Base-by-base conservation (phyloP, 2,797 vertebrate genomes). In the Scarus forsteni region DNA sequence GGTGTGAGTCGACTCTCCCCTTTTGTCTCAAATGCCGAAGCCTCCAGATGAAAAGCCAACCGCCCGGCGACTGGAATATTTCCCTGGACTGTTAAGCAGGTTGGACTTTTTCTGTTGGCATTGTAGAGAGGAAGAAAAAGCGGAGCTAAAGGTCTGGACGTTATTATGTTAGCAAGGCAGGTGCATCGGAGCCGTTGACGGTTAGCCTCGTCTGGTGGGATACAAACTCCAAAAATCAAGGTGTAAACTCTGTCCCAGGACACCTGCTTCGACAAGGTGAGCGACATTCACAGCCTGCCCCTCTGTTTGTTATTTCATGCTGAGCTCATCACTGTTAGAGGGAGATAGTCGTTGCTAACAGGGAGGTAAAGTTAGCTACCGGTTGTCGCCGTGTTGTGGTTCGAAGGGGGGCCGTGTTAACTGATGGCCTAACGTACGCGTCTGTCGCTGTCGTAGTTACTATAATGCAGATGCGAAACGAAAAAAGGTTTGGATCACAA, bases 151-250 rank as follows among this genome's bases (percentile, higher is more conserved):
- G 46, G 19, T 3, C 2, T 39, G 12, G 11, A 19, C 14, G 66
- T 39, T 45, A 15, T 55, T 62, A 27, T 48, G 76, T 79, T 80
- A 75, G 73, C 81, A 3, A 18, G 79, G 50, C 86, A 88, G 86
- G 82, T 89, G 84, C 77, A 54, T 19, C 13, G 10, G 8, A 42
- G 57, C 11, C 48, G 36, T 51, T 49, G 70, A 8, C 45, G 61
- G 13, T 65, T 54, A 66, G 50, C 67, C 10, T 66, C 42, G 0
- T 3, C 63, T 6, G 4, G 19, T 10, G 18, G 15, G 59, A 51
- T 0, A 18, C 11, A 7, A 13, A 46, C 5, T n/a, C 7, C 10
- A 57, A 45, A 57, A 36, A 64, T 34, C 36, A 5, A 35, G 3
- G 56, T 50, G 34, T 34, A 1, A n/a, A 6, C 13, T 40, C 19